Evolutionary conservation across 2,797 vertebrate species (phyloP).

Genomic region (Karalla daura): DNA sequence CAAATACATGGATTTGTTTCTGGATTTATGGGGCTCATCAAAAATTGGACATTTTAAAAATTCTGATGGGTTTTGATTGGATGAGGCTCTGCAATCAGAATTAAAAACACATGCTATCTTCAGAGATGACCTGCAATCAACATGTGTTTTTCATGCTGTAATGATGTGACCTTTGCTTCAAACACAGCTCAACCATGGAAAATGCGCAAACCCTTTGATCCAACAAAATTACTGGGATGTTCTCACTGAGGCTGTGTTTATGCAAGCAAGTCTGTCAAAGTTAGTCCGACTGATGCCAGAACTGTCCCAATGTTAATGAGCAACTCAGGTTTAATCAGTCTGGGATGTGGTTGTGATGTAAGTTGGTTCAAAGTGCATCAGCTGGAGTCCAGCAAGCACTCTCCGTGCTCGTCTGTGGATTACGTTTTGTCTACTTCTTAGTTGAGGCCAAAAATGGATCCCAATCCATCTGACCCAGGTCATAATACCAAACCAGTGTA

Average conservation of each 20-base stretch:
- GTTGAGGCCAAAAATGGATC: slow-evolving; percentile 28
- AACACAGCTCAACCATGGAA: too few species aligned
- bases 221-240: not conserved
- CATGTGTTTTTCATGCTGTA: too few species aligned
- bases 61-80: too few species aligned
- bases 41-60: too few species aligned
- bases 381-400: not conserved
- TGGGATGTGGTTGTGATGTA: slow-evolving; percentile 41
- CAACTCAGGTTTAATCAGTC: slow-evolving; percentile 51
- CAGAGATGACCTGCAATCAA: too few species aligned
- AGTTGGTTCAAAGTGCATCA: slow-evolving; percentile 17
- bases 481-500: slow-evolving; percentile 19
- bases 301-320: slow-evolving; percentile 1
- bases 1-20: too few species aligned
- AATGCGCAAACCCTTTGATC: too few species aligned
- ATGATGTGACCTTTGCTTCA: too few species aligned
- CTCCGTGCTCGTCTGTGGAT: slow-evolving; percentile 12
- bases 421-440: slow-evolving; percentile 3
- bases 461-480: slow-evolving; percentile 24
- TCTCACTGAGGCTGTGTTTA: not conserved
- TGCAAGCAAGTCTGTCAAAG: slow-evolving; percentile 32
- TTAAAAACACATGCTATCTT: too few species aligned
- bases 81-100: too few species aligned
- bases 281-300: slow-evolving; percentile 25
- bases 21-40: too few species aligned